A percentile compares a stretch with the other conserved stretches of the same genome.
phyloP scores from a whole-genome alignment of 2,113 vertebrate genomes.

The Antechinus stuartii region DNA sequence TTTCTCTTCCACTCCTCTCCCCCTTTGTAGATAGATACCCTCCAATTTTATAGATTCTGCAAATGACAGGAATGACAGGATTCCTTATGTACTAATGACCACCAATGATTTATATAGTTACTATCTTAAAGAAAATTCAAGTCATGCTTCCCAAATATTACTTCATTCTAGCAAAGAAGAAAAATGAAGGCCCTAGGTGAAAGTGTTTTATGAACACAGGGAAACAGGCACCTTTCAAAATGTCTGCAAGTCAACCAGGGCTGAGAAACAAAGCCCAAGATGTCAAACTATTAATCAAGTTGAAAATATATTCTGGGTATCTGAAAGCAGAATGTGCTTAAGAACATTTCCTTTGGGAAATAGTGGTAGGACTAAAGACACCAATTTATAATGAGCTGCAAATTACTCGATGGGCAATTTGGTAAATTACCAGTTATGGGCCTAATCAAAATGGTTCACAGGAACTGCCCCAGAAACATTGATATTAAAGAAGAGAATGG shows the following conservation, averaged over 20 bases:
- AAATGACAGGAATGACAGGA: not conserved
- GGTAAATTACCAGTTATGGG: no score
- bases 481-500: no score
- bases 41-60: not conserved
- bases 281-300: not conserved
- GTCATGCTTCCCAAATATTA: not conserved
- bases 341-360: not conserved
- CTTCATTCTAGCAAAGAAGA: constrained; percentile 3
- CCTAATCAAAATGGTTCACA: no score
- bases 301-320: not conserved
- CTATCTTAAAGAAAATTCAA: not conserved
- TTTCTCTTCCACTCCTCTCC: not conserved
- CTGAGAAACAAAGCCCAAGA: constrained; percentile 36
- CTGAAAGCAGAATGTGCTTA: not conserved
- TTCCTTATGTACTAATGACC: not conserved
- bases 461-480: no score
- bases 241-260: not conserved
- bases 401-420: no score
- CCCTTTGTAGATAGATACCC: not conserved
- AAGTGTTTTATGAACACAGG: constrained; percentile 40
- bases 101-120: not conserved
- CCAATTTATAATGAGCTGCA: no score
- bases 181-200: not conserved
- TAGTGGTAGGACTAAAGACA: not conserved
- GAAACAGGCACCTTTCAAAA: constrained; percentile 16